Conservation (phyloP, 2,113 vertebrate species). For the Actenoides hombroni region DNA sequence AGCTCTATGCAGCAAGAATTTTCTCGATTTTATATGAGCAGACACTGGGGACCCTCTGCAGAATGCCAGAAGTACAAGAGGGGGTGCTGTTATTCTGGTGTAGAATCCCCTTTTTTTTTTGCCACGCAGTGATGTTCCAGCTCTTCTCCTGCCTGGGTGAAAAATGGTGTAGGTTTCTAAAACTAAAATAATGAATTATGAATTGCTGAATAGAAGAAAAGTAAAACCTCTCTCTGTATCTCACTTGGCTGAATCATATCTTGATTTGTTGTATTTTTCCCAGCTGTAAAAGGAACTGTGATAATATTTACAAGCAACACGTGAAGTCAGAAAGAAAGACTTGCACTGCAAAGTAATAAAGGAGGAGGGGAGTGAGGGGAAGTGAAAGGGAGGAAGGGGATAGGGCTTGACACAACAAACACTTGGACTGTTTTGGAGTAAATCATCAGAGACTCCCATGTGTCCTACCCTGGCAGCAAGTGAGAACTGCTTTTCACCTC, state of each 20-base stretch:
- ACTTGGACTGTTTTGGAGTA: background rate
- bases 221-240: background rate
- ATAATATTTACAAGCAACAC: slow-evolving; percentile 3
- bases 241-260: background rate
- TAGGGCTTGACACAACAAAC: background rate
- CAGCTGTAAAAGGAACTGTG: slow-evolving; percentile 33
- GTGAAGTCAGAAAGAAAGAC: background rate
- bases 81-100: background rate
- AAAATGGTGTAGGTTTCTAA: background rate
- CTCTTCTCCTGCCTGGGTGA: background rate
- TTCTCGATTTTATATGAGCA: background rate
- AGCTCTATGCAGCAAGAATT: background rate
- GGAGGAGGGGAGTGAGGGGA: background rate
- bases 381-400: background rate
- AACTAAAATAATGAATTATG: background rate
- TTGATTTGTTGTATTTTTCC: slow-evolving; percentile 21
- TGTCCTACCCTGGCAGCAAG: background rate
- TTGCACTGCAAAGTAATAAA: background rate
- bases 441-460: background rate
- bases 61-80: background rate
- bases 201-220: background rate
- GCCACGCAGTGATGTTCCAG: background rate
- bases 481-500: background rate
- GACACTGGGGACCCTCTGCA: background rate
- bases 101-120: background rate